Conservation (phyloP, 2,797 vertebrate species). For the Gymnoscopelus microlampas region DNA sequence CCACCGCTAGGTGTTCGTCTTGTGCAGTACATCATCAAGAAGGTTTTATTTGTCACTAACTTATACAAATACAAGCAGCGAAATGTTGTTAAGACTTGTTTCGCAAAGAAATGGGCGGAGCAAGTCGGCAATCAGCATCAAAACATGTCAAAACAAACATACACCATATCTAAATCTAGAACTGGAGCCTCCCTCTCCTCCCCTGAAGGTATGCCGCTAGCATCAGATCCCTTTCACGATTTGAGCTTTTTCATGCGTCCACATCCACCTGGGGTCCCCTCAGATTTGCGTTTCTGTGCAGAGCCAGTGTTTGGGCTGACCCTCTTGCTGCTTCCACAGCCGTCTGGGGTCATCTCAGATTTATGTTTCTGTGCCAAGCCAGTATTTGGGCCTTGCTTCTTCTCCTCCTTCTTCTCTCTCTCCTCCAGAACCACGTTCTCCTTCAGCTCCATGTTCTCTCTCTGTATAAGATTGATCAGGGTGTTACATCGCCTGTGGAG, state of each 20-base stretch:
- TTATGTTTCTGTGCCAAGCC: slow-evolving; percentile 94
- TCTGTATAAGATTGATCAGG: slow-evolving; percentile 97
- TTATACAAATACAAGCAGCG: no score
- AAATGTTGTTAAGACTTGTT: no score
- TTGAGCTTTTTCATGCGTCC: slow-evolving; percentile 97
- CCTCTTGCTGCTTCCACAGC: slow-evolving; percentile 94
- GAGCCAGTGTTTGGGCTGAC: slow-evolving; percentile 67
- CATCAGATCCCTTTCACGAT: slow-evolving; percentile 83
- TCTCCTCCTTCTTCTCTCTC: slow-evolving; percentile 98
- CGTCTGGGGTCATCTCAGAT: slow-evolving; percentile 90
- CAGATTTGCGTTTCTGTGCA: slow-evolving; percentile 92
- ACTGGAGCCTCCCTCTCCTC: slow-evolving; percentile 59
- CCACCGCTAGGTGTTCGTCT: no score
- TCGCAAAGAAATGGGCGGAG: no score
- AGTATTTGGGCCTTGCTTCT: slow-evolving; percentile 93
- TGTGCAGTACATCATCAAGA: no score
- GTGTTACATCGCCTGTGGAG: slow-evolving; percentile 97
- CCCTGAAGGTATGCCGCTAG: neutral
- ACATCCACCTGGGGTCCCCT: slow-evolving; percentile 91
- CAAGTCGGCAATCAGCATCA: slow-evolving; percentile 43
- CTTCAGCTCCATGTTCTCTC: slow-evolving; percentile 91
- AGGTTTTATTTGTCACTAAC: no score
- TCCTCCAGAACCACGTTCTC: slow-evolving; percentile 87
- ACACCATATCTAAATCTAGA: slow-evolving; percentile 81
- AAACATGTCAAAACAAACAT: slow-evolving; percentile 87